Evolutionary conservation across 1,140 invertebrate species (phyloP).

Genomic region (Papilio polyxenes): DNA sequence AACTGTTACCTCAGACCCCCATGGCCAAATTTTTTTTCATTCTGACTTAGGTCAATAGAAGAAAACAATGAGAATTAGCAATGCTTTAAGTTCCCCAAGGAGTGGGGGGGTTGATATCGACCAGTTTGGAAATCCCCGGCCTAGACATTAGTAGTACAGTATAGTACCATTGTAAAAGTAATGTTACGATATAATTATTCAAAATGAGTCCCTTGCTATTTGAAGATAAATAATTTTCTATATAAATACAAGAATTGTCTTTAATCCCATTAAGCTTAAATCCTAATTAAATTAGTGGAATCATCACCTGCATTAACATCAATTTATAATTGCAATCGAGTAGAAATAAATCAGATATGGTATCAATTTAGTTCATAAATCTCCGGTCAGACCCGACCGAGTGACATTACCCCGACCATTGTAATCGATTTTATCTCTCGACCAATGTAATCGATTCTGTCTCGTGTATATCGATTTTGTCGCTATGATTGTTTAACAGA

Average conservation of each 20-base stretch:
- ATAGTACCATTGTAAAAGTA: background rate
- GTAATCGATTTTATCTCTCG: conserved; percentile 46
- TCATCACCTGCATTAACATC: conserved; percentile 1
- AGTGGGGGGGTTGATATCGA: too few relatives aligned
- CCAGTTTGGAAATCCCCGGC: too few relatives aligned
- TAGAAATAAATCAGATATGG: conserved; percentile 12
- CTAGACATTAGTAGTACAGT: too few relatives aligned
- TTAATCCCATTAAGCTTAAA: background rate
- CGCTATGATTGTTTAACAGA: conserved; percentile 34
- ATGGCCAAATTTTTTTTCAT: too few relatives aligned
- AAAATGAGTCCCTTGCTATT: too few relatives aligned
- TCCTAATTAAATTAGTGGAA: background rate
- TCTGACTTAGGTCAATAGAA: too few relatives aligned
- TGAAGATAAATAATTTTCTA: too few relatives aligned
- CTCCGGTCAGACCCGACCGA: conserved; percentile 1
- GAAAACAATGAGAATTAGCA: too few relatives aligned
- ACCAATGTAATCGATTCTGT: conserved; percentile 36
- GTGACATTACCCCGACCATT: conserved; percentile 36
- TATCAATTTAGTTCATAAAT: conserved; percentile 33
- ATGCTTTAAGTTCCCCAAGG: too few relatives aligned
- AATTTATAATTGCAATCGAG: conserved; percentile 21
- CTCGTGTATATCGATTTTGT: conserved; percentile 45
- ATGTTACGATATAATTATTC: too few relatives aligned
- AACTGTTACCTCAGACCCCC: too few relatives aligned
- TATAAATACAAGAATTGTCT: too few relatives aligned